phyloP scores from a whole-genome alignment of 2,797 vertebrate species.

The Hozukius guyotensis region DNA sequence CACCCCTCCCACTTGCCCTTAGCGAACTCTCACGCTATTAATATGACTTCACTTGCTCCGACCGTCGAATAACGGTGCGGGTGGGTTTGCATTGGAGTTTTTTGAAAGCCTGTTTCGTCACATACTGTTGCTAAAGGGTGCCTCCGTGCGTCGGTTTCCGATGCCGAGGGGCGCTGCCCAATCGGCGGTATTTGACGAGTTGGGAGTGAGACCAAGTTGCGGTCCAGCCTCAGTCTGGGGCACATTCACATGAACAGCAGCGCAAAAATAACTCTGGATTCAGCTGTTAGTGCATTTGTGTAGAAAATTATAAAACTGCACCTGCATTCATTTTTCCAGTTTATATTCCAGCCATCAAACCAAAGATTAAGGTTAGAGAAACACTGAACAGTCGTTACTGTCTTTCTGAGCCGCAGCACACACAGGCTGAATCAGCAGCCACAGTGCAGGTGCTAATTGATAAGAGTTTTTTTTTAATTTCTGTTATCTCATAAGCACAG shows the following conservation, averaged over 20 bases:
- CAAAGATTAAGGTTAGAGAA: constrained; percentile 6
- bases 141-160: no score
- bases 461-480: constrained; percentile 29
- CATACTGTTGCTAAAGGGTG: fast-evolving
- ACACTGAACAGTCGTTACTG: neutral
- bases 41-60: no score
- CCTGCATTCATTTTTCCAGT: neutral
- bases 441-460: constrained; percentile 48
- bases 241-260: no score
- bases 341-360: constrained; percentile 1
- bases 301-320: neutral
- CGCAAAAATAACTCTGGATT: no score
- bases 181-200: no score
- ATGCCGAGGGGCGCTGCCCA: no score
- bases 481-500: constrained; percentile 49
- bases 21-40: no score
- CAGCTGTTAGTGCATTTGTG: no score
- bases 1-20: no score
- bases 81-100: fast-evolving
- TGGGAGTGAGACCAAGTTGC: no score
- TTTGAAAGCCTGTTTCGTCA: fast-evolving
- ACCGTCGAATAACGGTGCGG: no score
- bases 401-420: constrained; percentile 5
- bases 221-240: no score
- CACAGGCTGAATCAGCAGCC: constrained; percentile 47